Evolutionary conservation across 1,140 invertebrate genomes (phyloP), one percentile per base, ranked within the genome.

Genomic region (Pseudomyrmex flavicornis): DNA sequence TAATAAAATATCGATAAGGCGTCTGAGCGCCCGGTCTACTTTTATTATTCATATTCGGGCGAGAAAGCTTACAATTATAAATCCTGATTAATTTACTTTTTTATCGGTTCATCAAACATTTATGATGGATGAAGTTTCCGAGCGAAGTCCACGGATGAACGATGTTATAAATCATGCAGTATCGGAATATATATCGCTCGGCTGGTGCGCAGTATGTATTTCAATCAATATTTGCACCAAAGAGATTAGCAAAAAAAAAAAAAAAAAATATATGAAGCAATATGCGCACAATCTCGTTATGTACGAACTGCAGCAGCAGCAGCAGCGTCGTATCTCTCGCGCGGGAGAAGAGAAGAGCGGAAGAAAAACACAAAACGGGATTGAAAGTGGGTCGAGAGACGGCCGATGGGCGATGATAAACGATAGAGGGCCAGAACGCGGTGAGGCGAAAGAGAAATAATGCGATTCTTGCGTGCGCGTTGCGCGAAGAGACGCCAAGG

Each of bases 381-480:
- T 13, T 46, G 59, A 89, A 89, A 89, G 83, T 82, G 86, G 86
- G 86, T 88, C 86, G 87, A 44, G 56, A 59, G 35, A 26, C 12
- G 52, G 44, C 56, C 44, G 8, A 13, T 26, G 83, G 73, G 75
- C 68, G 83, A 85, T 88, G 86, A 88, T 85, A 66, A 88, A 88
- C 86, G 86, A 83, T 77, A 61, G 74, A 72, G 35, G 35, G 82
- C 35, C 22, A 56, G 66, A 58, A 63, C 62, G 46, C 58, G 73
- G 58, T 63, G 70, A 74, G 69, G 20, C 35, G 54, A 73, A 54
- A 52, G 86, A 72, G 72, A 86, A 86, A 84, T 89, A 89, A 89
- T 84, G 85, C 88, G 85, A 89, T 89, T 86, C 82, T 89, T 84
- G 88, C 85, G 88, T 88, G 88, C 66, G 66, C 44, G 62, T 20